Percentiles rank a stretch among this genome's conserved stretches.
These are phyloP conservation scores for Phenacoccus solenopsis DNA, from an alignment of 1,140 invertebrate genomes.

Conservation along the genomic window DNA sequence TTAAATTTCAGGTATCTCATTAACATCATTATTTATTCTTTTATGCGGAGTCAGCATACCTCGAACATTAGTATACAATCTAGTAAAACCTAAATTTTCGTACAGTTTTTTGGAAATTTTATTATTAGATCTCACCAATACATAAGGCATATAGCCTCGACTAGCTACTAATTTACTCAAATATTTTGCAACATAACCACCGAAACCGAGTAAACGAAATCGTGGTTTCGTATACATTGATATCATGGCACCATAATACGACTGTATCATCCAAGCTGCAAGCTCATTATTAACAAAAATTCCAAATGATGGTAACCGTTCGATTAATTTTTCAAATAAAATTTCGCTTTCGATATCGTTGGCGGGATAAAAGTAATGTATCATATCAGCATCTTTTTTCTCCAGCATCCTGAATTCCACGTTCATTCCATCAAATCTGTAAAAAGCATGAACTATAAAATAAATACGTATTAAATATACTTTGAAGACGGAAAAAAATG, in stretches of 20 bases:
- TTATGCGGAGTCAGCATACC: conserved; percentile 44
- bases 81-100: conserved; percentile 62
- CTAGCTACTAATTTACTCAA: conserved; percentile 54
- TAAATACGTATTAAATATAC: not conserved
- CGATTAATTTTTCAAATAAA: conserved; percentile 62
- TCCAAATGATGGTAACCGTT: conserved; percentile 57
- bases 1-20: not conserved
- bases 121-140: conserved; percentile 73
- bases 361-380: conserved; percentile 69
- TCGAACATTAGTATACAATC: conserved; percentile 58
- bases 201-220: conserved; percentile 60
- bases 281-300: conserved; percentile 54
- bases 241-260: conserved; percentile 78
- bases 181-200: conserved; percentile 49
- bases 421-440: conserved; percentile 23
- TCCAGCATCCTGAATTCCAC: conserved; percentile 52
- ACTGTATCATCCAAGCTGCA: conserved; percentile 75
- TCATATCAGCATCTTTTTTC: conserved; percentile 59
- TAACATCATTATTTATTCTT: not conserved
- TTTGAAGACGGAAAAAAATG: not conserved
- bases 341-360: conserved; percentile 71
- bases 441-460: no score
- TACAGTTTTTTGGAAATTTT: conserved; percentile 66
- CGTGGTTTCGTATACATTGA: conserved; percentile 77
- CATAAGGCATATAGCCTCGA: conserved; percentile 64